These are phyloP conservation scores for Sebastes schlegelii DNA, from an alignment of 2,113 vertebrate genomes.

Conservation along the genomic window DNA sequence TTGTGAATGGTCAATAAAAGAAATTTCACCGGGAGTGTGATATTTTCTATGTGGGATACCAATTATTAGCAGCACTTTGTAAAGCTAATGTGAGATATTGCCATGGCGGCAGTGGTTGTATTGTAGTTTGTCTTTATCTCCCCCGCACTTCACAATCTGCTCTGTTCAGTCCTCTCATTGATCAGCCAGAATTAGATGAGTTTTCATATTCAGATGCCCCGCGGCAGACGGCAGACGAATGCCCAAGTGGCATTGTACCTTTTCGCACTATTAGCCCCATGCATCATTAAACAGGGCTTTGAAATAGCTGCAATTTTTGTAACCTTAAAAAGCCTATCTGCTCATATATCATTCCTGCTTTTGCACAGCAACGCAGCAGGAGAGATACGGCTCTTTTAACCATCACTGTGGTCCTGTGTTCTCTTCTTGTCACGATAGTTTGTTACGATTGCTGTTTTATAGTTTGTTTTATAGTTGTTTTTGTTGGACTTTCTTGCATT, in stretches of 20 bases:
- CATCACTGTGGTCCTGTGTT: not conserved
- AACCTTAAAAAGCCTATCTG: constrained; percentile 57
- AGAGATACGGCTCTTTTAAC: constrained; percentile 34
- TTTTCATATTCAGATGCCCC: constrained; percentile 66
- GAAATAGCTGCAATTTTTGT: constrained; percentile 54
- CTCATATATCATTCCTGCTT: constrained; percentile 42
- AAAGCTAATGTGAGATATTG: constrained; percentile 49
- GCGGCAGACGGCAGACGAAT: constrained; percentile 59
- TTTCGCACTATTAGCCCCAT: constrained; percentile 65
- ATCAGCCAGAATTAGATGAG: constrained; percentile 65
- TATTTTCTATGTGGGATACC: constrained; percentile 38
- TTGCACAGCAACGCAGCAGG: constrained; percentile 44
- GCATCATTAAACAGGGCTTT: constrained; percentile 61
- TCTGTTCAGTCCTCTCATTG: constrained; percentile 63
- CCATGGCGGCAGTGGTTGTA: constrained; percentile 32
- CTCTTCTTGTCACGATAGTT: not conserved
- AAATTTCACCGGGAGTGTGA: constrained; percentile 17
- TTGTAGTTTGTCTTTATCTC: constrained; percentile 48
- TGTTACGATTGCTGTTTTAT: not conserved
- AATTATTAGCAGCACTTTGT: constrained; percentile 53
- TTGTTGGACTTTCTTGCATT: too few relatives aligned
- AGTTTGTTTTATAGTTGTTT: not conserved
- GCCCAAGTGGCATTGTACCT: constrained; percentile 69
- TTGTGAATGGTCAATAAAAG: constrained; percentile 48
- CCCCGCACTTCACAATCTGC: constrained; percentile 37